Base-by-base conservation (phyloP, 2,888 invertebrate genomes). In the Laothoe populi region DNA sequence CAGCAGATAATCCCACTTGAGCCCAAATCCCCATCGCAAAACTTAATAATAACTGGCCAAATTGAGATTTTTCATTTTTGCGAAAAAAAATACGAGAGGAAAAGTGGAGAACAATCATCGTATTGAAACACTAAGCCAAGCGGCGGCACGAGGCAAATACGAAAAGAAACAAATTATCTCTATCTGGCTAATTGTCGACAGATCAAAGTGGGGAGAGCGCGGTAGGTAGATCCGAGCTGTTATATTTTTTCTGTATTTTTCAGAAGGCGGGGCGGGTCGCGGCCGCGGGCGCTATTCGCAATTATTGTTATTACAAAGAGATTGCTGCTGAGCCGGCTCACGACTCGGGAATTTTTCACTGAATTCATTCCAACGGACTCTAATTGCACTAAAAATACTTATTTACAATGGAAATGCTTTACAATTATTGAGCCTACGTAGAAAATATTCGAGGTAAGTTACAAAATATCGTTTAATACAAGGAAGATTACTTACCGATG, bases 401-500 rank as follows among this genome's bases (percentile, higher is more conserved):
- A 44, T 19, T 59, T 53, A 53, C 19, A 35, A 53, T 35, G 16
- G 10, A 31, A 53, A 53, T 53, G 31, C 31, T 60, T 49, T 19
- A 48, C 42, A 49, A 31, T 38, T n/a, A n/a, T n/a, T n/a, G n/a
- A n/a, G n/a, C n/a, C n/a, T n/a, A n/a, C n/a, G n/a, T n/a, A n/a
- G n/a, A n/a, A n/a, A n/a, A n/a, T n/a, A n/a, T n/a, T n/a, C n/a
- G n/a, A n/a, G n/a, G n/a, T n/a, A n/a, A n/a, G n/a, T n/a, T n/a
- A n/a, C n/a, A n/a, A n/a, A n/a, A n/a, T n/a, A n/a, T n/a, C n/a
- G n/a, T n/a, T n/a, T n/a, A n/a, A n/a, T n/a, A n/a, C n/a, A n/a
- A n/a, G n/a, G n/a, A n/a, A n/a, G n/a, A 11, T 42, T 19, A 95
- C 96, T 96, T 94, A 98, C 99, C 98, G 77, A 99, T 99, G 84